phyloP scores from a whole-genome alignment of 2,797 vertebrate species.

The Syncerus caffer region DNA sequence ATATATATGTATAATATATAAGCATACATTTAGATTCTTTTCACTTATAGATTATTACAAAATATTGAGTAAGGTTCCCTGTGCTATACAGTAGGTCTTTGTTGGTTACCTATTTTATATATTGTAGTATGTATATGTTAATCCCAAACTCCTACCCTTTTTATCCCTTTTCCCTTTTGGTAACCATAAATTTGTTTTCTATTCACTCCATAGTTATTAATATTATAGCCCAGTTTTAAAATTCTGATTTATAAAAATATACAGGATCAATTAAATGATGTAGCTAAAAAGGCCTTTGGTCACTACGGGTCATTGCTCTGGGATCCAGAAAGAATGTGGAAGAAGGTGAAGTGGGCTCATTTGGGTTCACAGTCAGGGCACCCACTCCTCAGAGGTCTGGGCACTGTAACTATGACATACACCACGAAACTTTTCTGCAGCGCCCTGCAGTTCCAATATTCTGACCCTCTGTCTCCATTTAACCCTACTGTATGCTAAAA shows the following conservation, averaged over 20 bases:
- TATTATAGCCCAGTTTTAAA: background rate
- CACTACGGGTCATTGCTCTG: background rate
- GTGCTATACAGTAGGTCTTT: background rate
- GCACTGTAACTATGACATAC: accelerated
- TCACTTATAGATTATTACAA: background rate
- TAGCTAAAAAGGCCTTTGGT: background rate
- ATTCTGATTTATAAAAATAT: background rate
- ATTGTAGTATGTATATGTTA: background rate
- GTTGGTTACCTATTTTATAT: background rate
- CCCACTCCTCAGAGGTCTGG: background rate
- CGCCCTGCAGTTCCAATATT: background rate
- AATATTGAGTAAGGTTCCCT: background rate
- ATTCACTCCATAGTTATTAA: background rate
- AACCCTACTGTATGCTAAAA: background rate
- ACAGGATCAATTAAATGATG: background rate
- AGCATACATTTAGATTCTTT: background rate
- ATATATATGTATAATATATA: background rate
- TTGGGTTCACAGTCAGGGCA: background rate
- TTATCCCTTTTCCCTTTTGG: background rate
- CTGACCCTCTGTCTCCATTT: background rate
- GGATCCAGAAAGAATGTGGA: background rate
- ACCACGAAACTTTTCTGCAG: background rate
- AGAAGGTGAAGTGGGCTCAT: background rate
- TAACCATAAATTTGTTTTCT: background rate
- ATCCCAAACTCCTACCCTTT: background rate